These are phyloP conservation scores for Drosophila glabriapex DNA, from an alignment of 2,888 invertebrate genomes.

Conservation along the genomic window DNA sequence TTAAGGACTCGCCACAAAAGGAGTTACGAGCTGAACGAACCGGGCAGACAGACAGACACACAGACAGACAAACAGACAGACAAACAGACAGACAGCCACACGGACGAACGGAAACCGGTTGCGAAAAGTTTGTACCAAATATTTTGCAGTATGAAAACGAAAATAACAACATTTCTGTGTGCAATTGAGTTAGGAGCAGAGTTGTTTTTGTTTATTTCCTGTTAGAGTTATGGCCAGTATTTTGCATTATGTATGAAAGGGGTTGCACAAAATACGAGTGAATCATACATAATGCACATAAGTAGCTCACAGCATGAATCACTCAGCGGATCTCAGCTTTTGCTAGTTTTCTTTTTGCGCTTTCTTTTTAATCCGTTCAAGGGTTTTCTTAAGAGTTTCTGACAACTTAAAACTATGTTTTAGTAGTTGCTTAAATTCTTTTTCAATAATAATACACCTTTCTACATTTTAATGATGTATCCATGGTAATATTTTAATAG, in stretches of 20 bases:
- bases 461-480: not conserved
- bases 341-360: not conserved
- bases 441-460: not conserved
- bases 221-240: conserved; percentile 21
- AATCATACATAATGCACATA: conserved; percentile 30
- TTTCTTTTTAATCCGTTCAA: not conserved
- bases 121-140: conserved; percentile 48
- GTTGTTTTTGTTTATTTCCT: conserved; percentile 4
- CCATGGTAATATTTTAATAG: not conserved
- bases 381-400: not conserved
- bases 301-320: conserved; percentile 36
- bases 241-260: conserved; percentile 29
- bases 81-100: not conserved
- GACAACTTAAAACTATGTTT: not conserved
- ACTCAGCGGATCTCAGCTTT: conserved; percentile 21
- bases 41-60: not conserved
- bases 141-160: conserved; percentile 32
- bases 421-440: not conserved
- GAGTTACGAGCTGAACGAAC: conserved; percentile 33
- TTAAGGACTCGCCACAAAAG: conserved; percentile 54
- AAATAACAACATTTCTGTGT: conserved; percentile 46
- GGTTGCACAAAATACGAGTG: conserved; percentile 16
- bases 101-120: conserved; percentile 12
- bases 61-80: not conserved
- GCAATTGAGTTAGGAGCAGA: conserved; percentile 39